phyloP scores from a whole-genome alignment of 1,140 invertebrate genomes.

The Harlomillsia oculata region DNA sequence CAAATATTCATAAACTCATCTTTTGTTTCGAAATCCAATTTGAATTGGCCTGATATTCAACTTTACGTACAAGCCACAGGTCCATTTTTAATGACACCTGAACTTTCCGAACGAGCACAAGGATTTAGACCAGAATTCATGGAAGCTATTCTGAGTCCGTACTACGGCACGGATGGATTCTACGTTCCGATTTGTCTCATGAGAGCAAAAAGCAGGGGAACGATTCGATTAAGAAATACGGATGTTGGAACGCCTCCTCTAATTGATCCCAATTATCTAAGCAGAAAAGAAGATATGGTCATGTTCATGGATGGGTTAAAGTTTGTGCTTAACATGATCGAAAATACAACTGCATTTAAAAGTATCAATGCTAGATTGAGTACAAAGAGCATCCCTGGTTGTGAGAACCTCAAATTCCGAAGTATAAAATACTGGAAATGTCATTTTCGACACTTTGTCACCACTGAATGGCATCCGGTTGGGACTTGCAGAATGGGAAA shows the following conservation, averaged over 20 bases:
- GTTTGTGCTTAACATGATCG: neutral
- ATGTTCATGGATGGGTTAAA: neutral
- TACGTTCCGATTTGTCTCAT: conserved; percentile 1
- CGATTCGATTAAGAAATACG: conserved; percentile 23
- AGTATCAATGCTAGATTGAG: neutral
- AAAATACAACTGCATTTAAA: neutral
- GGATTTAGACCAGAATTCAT: neutral
- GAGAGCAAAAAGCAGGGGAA: conserved; percentile 33
- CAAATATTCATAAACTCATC: too few species aligned
- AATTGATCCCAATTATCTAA: conserved; percentile 35
- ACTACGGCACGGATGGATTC: neutral
- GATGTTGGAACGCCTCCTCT: conserved; percentile 27
- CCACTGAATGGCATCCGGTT: neutral
- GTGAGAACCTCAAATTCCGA: neutral
- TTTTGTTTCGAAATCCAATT: neutral
- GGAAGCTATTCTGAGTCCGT: neutral
- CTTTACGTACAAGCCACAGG: neutral
- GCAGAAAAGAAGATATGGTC: conserved; percentile 32
- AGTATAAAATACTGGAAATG: conserved; percentile 2
- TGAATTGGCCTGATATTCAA: conserved; percentile 26
- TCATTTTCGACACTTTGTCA: neutral
- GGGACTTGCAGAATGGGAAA: conserved; percentile 52
- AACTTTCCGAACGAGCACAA: neutral
- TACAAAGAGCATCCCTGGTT: neutral
- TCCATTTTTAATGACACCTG: neutral